A percentile compares a stretch with the other conserved stretches of the same genome.
phyloP scores from a whole-genome alignment of 2,888 invertebrate species.

The Mylabris sibirica region DNA sequence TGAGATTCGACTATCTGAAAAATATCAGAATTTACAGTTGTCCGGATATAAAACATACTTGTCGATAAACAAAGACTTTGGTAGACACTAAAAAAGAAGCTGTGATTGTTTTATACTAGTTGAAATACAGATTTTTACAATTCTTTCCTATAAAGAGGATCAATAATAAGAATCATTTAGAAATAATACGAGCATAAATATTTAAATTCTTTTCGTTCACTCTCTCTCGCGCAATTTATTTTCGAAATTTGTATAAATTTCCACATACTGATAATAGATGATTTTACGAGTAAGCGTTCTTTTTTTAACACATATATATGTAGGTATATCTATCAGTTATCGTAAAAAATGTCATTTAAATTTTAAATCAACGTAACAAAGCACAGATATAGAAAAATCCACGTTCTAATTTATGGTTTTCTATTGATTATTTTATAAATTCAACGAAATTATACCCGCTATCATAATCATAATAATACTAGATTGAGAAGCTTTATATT shows the following conservation, averaged over 20 bases:
- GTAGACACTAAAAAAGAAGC: too few species aligned
- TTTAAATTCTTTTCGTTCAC: background rate
- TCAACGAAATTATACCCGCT: background rate
- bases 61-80: too few species aligned
- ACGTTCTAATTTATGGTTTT: background rate
- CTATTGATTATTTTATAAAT: background rate
- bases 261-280: background rate
- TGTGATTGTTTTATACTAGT: background rate
- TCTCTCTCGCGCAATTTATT: background rate
- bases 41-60: background rate
- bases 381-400: background rate
- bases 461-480: background rate
- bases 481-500: background rate
- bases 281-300: background rate
- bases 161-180: background rate
- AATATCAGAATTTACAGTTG: too few species aligned
- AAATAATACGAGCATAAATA: background rate
- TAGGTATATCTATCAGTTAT: background rate
- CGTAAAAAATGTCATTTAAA: background rate
- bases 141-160: background rate
- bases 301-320: background rate
- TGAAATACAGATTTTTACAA: background rate
- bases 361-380: background rate
- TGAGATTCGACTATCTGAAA: background rate
- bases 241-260: background rate